Evolutionary conservation across 1,140 invertebrate species (phyloP).

Genomic region (Zaprionus lachaisei): DNA sequence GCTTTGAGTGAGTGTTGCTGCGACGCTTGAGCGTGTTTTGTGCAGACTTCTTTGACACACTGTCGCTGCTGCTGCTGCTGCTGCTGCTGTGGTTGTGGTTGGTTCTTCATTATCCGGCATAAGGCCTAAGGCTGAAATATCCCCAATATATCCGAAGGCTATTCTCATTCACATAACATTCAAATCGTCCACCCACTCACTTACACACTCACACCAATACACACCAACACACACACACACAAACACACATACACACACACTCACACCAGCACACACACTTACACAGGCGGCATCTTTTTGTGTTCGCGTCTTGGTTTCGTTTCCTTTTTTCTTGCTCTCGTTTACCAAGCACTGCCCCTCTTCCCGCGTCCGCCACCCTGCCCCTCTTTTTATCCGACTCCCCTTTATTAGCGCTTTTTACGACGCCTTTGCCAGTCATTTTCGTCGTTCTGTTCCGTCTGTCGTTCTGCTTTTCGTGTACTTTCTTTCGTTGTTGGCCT

Average conservation of each 20-base stretch:
- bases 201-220: slow-evolving; percentile 2
- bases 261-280: background rate
- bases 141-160: slow-evolving; percentile 27
- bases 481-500: slow-evolving; percentile 39
- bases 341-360: background rate
- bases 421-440: slow-evolving; percentile 51
- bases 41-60: slow-evolving; percentile 62
- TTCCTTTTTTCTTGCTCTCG: background rate
- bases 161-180: slow-evolving; percentile 28
- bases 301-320: slow-evolving; percentile 29
- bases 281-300: slow-evolving; percentile 35
- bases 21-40: slow-evolving; percentile 61
- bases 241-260: background rate
- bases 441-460: background rate
- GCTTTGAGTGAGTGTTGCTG: slow-evolving; percentile 6
- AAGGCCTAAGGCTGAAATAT: slow-evolving; percentile 27
- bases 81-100: slow-evolving; percentile 2
- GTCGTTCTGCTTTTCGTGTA: slow-evolving; percentile 43
- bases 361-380: background rate
- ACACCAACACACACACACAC: background rate
- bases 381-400: background rate
- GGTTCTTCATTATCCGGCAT: slow-evolving; percentile 21
- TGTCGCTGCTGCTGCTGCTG: slow-evolving; percentile 3
- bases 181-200: slow-evolving; percentile 19
- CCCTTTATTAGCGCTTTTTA: slow-evolving; percentile 40